Evolutionary conservation across 2,113 vertebrate species (phyloP), one percentile per base, ranked within the genome.

Genomic region (Phalacrocorax aristotelis): DNA sequence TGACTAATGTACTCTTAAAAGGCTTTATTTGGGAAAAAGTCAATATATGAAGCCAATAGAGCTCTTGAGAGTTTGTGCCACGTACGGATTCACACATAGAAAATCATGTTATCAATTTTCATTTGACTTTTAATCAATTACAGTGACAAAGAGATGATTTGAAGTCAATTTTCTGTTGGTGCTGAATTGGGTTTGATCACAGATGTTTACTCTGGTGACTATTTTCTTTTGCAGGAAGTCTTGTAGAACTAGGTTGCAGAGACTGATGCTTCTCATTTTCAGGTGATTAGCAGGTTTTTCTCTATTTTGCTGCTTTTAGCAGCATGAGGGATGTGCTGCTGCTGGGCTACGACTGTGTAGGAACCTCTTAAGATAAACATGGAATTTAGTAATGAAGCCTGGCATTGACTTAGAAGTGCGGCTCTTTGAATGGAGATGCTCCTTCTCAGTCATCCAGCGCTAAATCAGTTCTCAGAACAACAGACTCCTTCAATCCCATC

Each of bases 61-160:
- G 84, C 96, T 65, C 90, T 87, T n/a, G 74, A 96, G 97, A 97
- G 95, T 97, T 96, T 97, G 95, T 97, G 96, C 96, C 96, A 96
- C 46, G 89, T 97, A 70, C 76, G 82, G 92, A 72, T 95, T 97
- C 97, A 93, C 96, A 94, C 97, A 91, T 95, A 97, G 97, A 98
- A 98, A 98, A 98, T 98, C 98, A 98, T 98, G 98, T 98, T 99
- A 99, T 99, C 99, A 99, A 99, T 99, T 99, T 99, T 98, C 98
- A 98, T 98, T 98, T 99, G 99, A 98, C 98, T 98, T 98, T 98
- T 99, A 99, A 99, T 99, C 99, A 99, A 99, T 99, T 97, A 98
- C 96, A 98, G 96, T 98, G 98, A 98, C 98, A 98, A 98, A 97
- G 97, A 98, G 99, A 99, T 99, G 99, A 99, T 99, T 99, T 99